Evolutionary conservation across 2,888 invertebrate genomes (phyloP).

Genomic region (Formica aserva): DNA sequence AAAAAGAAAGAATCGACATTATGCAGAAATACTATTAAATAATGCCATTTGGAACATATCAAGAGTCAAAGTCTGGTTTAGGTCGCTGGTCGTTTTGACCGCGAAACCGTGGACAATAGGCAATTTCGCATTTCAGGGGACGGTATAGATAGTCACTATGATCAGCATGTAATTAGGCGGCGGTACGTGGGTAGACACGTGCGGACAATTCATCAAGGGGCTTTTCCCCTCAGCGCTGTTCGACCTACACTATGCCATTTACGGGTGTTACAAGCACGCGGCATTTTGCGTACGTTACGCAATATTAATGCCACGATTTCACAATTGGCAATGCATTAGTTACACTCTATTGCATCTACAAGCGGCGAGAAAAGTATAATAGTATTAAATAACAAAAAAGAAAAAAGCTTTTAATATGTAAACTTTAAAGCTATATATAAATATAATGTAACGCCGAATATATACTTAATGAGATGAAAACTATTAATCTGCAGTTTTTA

Average conservation of each 20-base stretch:
- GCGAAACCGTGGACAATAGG: conserved; percentile 80
- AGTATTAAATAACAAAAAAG: background rate
- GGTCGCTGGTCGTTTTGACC: conserved; percentile 74
- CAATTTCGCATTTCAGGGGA: conserved; percentile 81
- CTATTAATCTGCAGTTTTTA: background rate
- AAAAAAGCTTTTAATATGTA: background rate
- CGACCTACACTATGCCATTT: conserved; percentile 75
- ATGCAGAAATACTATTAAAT: conserved; percentile 27
- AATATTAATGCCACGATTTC: conserved; percentile 68
- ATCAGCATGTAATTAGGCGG: conserved; percentile 85
- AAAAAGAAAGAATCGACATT: background rate
- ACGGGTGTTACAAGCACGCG: conserved; percentile 77
- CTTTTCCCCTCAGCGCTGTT: conserved; percentile 71
- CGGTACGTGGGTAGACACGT: conserved; percentile 83
- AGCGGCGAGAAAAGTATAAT: conserved; percentile 40
- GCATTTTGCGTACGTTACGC: conserved; percentile 73
- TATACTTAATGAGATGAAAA: background rate
- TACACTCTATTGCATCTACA: conserved; percentile 44
- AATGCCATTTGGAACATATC: conserved; percentile 66
- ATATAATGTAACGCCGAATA: background rate
- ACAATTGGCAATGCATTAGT: conserved; percentile 66
- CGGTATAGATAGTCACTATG: conserved; percentile 81
- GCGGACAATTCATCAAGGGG: conserved; percentile 85
- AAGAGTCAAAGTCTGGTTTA: conserved; percentile 68
- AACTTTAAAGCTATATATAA: background rate